Percentiles rank a stretch among this genome's conserved stretches.
These are phyloP conservation scores for Lordiphosa fenestrarum DNA, from an alignment of 2,888 invertebrate species.

Conservation along the genomic window DNA sequence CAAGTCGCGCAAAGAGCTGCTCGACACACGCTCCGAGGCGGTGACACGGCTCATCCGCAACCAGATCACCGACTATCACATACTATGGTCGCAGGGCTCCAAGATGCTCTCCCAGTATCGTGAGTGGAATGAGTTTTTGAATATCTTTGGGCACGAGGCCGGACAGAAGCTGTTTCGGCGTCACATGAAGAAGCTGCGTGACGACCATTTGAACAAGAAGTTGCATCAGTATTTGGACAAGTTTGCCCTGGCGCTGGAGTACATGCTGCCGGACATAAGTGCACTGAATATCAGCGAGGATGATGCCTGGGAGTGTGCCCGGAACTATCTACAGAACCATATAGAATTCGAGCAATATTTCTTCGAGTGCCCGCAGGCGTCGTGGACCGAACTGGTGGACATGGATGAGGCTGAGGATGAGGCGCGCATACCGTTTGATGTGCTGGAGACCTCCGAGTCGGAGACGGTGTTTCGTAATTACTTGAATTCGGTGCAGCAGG, in stretches of 20 bases:
- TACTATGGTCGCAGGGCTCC: conserved; percentile 92
- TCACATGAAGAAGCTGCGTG: conserved; percentile 90
- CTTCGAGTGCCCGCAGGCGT: conserved; percentile 89
- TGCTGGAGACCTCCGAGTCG: conserved; percentile 94
- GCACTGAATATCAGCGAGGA: conserved; percentile 82
- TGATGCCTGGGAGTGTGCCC: conserved; percentile 94
- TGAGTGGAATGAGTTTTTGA: conserved; percentile 93
- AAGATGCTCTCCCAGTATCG: conserved; percentile 92
- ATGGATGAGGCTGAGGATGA: conserved; percentile 84
- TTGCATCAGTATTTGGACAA: conserved; percentile 89
- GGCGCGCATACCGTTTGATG: conserved; percentile 93
- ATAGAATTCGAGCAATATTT: conserved; percentile 97
- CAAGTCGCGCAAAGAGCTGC: conserved; percentile 90
- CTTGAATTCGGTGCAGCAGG: conserved; percentile 93
- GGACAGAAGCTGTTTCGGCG: conserved; percentile 89
- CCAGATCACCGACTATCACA: conserved; percentile 90
- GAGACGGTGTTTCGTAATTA: conserved; percentile 95
- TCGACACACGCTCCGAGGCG: conserved; percentile 94
- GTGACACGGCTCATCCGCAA: conserved; percentile 92
- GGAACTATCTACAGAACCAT: conserved; percentile 92
- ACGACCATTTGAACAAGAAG: conserved; percentile 89
- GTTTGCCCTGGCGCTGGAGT: conserved; percentile 88
- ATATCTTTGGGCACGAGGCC: conserved; percentile 92
- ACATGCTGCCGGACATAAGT: conserved; percentile 89
- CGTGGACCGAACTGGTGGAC: conserved; percentile 88